Percentiles rank a stretch among this genome's conserved stretches.
phyloP scores from a whole-genome alignment of 2,888 invertebrate species.

The Sabellastarte sp. region DNA sequence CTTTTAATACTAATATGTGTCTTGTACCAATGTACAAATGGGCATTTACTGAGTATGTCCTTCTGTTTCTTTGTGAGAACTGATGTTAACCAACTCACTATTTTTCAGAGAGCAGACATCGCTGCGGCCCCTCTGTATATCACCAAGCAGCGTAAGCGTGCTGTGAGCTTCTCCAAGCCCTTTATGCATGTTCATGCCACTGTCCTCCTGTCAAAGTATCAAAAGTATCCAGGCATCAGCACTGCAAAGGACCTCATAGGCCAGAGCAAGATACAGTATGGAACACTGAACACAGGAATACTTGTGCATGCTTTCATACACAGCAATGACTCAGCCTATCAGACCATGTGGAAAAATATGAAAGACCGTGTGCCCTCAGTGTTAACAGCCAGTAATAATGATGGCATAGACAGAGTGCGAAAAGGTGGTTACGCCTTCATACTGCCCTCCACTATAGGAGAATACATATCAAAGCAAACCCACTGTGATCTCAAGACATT shows the following conservation, averaged over 20 bases:
- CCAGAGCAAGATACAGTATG: slow-evolving; percentile 11
- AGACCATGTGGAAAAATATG: slow-evolving; percentile 25
- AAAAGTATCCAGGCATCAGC: not conserved
- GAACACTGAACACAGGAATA: slow-evolving; percentile 8
- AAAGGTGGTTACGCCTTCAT: slow-evolving; percentile 23
- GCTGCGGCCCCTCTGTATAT: slow-evolving; percentile 13
- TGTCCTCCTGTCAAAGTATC: slow-evolving; percentile 7
- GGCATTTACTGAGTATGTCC: too few relatives aligned
- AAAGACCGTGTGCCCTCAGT: slow-evolving; percentile 12
- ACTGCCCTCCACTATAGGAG: slow-evolving; percentile 25
- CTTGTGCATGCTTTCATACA: slow-evolving; percentile 4
- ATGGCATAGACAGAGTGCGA: slow-evolving; percentile 23
- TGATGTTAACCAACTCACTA: too few relatives aligned
- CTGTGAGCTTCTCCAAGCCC: slow-evolving; percentile 17
- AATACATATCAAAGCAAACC: slow-evolving; percentile 20
- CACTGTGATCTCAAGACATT: slow-evolving; percentile 30
- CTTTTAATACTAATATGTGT: too few relatives aligned
- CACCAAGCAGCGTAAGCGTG: slow-evolving; percentile 13
- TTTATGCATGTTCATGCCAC: slow-evolving; percentile 16
- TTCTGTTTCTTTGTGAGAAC: too few relatives aligned
- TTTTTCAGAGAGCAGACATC: slow-evolving; percentile 14
- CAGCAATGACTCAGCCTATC: slow-evolving; percentile 3
- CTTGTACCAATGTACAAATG: too few relatives aligned
- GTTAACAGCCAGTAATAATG: slow-evolving; percentile 22
- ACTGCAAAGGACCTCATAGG: slow-evolving; percentile 10